These are phyloP conservation scores for Calliphora vicina DNA, from an alignment of 1,140 invertebrate species.

Conservation along the genomic window DNA sequence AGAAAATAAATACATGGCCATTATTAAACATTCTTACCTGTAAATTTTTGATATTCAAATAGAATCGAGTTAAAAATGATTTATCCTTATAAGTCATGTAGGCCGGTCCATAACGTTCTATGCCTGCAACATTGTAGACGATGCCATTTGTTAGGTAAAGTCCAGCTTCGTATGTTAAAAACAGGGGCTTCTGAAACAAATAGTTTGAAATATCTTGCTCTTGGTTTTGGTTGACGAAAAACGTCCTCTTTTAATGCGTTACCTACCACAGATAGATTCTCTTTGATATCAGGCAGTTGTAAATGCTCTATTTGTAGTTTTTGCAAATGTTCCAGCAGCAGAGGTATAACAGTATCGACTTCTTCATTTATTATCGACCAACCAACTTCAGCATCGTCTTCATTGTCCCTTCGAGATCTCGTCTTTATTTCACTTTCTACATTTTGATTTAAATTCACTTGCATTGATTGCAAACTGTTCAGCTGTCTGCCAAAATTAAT, in stretches of 20 bases:
- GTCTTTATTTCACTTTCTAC: neutral
- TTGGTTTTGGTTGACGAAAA: neutral
- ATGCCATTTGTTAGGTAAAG: conserved; percentile 52
- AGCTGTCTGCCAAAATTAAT: too few species aligned
- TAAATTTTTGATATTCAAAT: conserved; percentile 52
- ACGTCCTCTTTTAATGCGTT: neutral
- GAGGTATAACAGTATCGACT: conserved; percentile 55
- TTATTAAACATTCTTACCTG: conserved; percentile 27
- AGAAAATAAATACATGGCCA: too few species aligned
- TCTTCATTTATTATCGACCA: conserved; percentile 58
- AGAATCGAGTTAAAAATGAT: conserved; percentile 52
- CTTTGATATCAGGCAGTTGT: conserved; percentile 52
- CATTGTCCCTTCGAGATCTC: neutral
- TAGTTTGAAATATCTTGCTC: neutral
- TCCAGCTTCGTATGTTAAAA: conserved; percentile 51
- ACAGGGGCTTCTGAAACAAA: conserved; percentile 48
- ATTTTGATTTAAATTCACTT: neutral
- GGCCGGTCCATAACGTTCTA: conserved; percentile 48
- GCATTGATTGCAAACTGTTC: neutral
- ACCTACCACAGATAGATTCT: conserved; percentile 47
- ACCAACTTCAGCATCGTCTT: conserved; percentile 42
- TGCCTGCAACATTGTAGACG: conserved; percentile 52
- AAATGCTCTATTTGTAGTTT: conserved; percentile 51
- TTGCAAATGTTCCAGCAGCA: conserved; percentile 53
- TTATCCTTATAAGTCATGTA: conserved; percentile 57